Evolutionary conservation across 2,113 vertebrate species (phyloP).

Genomic region (Telmatochromis bifrenatus): DNA sequence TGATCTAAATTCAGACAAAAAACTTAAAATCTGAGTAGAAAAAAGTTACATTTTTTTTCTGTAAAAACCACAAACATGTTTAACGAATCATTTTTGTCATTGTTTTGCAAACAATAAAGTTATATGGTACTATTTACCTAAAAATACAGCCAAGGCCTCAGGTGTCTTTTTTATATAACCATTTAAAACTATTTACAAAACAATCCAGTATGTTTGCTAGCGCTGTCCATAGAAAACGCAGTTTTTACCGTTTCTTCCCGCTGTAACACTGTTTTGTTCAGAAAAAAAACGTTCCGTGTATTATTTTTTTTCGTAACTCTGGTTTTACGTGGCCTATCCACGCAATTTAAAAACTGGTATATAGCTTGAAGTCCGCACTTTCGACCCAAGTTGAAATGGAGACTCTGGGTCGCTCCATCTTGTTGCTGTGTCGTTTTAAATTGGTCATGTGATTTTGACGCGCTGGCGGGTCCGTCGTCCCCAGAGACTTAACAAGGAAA

Average conservation of each 20-base stretch:
- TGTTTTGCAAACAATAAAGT: background rate
- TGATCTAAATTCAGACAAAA: background rate
- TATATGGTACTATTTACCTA: background rate
- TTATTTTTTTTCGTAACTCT: background rate
- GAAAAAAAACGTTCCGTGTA: rapidly evolving
- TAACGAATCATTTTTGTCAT: background rate
- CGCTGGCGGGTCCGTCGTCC: rapidly evolving
- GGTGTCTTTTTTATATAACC: background rate
- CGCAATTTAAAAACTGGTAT: background rate
- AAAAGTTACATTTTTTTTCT: rapidly evolving
- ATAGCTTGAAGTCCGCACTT: background rate
- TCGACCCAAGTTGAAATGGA: background rate
- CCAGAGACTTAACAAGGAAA: background rate
- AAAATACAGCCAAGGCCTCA: background rate
- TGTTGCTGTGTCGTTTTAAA: rapidly evolving
- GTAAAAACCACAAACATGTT: background rate
- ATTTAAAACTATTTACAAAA: background rate
- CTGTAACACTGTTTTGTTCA: background rate
- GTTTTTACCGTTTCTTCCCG: background rate
- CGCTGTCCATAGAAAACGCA: rapidly evolving
- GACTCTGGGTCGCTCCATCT: rapidly evolving
- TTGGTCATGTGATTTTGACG: background rate
- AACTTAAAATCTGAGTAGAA: background rate
- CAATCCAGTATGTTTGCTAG: rapidly evolving
- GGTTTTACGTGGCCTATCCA: background rate